Base-by-base conservation (phyloP, 2,113 vertebrate genomes). In the Mohoua ochrocephala region DNA sequence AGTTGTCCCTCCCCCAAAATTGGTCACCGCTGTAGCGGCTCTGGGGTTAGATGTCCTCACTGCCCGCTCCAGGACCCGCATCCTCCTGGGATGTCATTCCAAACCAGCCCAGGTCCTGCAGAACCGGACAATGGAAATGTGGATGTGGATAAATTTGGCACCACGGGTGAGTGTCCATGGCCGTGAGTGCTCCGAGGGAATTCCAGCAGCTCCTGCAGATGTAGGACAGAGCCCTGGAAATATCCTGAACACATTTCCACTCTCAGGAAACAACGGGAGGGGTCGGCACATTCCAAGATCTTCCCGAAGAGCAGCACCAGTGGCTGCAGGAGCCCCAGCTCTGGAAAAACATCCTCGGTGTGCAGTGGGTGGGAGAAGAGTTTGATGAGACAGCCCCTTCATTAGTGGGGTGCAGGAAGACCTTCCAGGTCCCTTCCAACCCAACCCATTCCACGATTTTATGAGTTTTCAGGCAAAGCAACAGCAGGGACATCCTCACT, bases 141-240 rank as follows among this genome's bases (percentile, higher is more conserved):
- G 23, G 78, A 45, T 84, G 56, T 19, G 65, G 69, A 64, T 67
- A 64, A 14, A 26, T 61, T 14, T 19, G 71, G 41, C 45, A 76
- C 69, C 2, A 2, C 42, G 8, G 37, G 10, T 12, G 54, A 11
- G 57, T 19, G 63, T 67, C 17, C 31, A 45, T 21, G 35, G 31
- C 75, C 2, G 0, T 2, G 6, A 37, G 42, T 6, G 20, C 79
- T 85, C 4, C 0, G 6, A 87, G 60, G 30, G 68, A 80, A 63
- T 47, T 50, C 45, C 65, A 60, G 39, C 0, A 2, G 60, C 17
- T 82, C 53, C 81, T 52, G 28, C 21, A 54, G 65, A 11, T 3
- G 4, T 6, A 76, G 82, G 45, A 35, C n/a, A 47, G 14, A 30
- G 53, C 37, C 49, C 1, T 2, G n/a, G 67, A 49, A 92, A 61